A percentile compares a stretch with the other conserved stretches of the same genome.
Conservation (phyloP, 35 echinoderm and acorn worm genomes). For the Apostichopus japonicus region DNA sequence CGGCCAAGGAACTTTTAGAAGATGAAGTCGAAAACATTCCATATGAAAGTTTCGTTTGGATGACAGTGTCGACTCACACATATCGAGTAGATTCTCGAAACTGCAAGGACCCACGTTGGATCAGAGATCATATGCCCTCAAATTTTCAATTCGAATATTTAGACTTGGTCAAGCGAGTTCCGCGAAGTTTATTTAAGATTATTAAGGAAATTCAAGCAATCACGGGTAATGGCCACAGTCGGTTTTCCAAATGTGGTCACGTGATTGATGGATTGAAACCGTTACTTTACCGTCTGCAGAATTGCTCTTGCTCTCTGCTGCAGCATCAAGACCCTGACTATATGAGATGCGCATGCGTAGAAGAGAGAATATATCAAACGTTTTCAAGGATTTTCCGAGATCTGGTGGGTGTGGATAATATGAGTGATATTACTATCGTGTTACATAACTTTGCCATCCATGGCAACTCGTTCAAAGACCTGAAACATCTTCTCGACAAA, state of each 20-base stretch:
- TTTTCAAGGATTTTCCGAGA: neutral
- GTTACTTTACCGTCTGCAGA: slow-evolving; percentile 10
- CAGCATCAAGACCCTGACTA: neutral
- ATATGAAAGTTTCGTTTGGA: neutral
- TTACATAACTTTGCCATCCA: slow-evolving; percentile 34
- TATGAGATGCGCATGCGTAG: slow-evolving; percentile 30
- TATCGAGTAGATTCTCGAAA: slow-evolving; percentile 36
- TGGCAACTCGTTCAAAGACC: slow-evolving; percentile 22
- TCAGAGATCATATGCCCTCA: slow-evolving; percentile 2
- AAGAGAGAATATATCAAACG: neutral
- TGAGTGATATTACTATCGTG: slow-evolving; percentile 30
- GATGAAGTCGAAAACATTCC: neutral
- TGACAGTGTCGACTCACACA: slow-evolving; percentile 37
- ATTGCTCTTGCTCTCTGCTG: neutral
- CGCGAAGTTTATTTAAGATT: slow-evolving; percentile 32
- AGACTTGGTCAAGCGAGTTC: slow-evolving; percentile 23
- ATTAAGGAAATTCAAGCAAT: slow-evolving; percentile 46
- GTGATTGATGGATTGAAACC: slow-evolving; percentile 48
- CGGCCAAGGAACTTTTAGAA: slow-evolving; percentile 22
- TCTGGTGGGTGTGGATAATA: neutral
- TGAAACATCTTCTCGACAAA: slow-evolving; percentile 24
- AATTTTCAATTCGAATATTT: slow-evolving; percentile 40
- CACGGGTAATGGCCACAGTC: slow-evolving; percentile 25
- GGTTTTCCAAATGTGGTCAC: slow-evolving; percentile 48
- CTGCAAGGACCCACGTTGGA: slow-evolving; percentile 31